Conservation (phyloP, 2,113 vertebrate genomes). For the Rhynchomys soricoides region DNA sequence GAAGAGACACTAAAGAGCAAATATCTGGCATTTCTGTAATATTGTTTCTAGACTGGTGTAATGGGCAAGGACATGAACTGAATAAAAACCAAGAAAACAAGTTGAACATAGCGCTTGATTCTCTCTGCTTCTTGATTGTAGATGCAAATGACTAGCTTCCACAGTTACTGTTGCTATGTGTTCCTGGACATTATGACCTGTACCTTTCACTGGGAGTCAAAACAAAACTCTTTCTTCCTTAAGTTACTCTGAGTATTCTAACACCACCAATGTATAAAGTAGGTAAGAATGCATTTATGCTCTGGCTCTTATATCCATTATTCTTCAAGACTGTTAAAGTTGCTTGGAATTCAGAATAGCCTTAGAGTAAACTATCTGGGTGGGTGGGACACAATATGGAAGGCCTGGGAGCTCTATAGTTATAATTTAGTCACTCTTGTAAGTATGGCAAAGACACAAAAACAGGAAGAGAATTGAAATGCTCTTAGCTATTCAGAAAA, state of each 20-base stretch:
- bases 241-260: background rate
- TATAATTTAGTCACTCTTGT: background rate
- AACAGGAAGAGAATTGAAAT: no score
- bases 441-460: no score
- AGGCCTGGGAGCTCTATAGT: background rate
- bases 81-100: background rate
- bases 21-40: background rate
- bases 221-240: background rate
- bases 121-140: background rate
- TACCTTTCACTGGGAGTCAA: background rate
- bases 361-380: background rate
- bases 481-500: no score
- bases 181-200: no score
- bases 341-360: background rate
- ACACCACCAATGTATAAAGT: no score
- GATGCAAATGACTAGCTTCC: no score
- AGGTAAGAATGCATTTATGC: background rate
- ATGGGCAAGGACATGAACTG: no score
- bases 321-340: background rate
- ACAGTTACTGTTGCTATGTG: background rate
- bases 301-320: background rate
- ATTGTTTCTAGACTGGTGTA: background rate
- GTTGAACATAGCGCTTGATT: background rate
- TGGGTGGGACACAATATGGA: background rate
- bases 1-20: background rate